Base-by-base conservation (phyloP, 2,113 vertebrate genomes). In the Sisor rabdophorus region DNA sequence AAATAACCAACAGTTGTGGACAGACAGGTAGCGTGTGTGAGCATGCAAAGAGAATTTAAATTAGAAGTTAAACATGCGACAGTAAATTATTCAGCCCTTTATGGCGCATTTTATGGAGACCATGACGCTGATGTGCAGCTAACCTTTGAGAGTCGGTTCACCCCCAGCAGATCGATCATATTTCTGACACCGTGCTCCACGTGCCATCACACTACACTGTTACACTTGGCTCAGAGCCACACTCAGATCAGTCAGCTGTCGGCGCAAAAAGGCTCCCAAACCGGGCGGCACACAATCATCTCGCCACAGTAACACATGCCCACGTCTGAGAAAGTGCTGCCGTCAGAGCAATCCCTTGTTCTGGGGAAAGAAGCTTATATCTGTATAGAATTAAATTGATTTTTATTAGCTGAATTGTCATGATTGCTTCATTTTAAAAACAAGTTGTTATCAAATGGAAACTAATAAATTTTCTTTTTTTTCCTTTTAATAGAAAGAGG, bases 171-270 rank as follows among this genome's bases (percentile, higher is more conserved):
- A 82, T 71, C 54, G 64, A 82, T 79, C 77, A 82, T 76, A 73
- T 78, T 65, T 79, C 77, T 68, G 72, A 71, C 77, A 64, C 67
- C 13, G 47, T 22, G 77, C 68, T 76, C 68, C 77, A 82, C 72
- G 61, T 78, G 80, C 67, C 67, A 78, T 60, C 65, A 75, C 76
- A 64, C 48, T 78, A 73, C 76, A 82, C 53, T 75, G 80, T 75
- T 82, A 82, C 80, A 76, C 76, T 79, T 82, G 80, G 80, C 67
- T 50, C 24, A 22, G 32, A 22, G 80, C 80, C 80, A 79, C 22
- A 44, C 4, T 30, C 17, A 22, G 61, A 82, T 75, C 77, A 71
- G 63, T 70, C 59, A 79, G 80, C 53, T 60, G 52, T 63, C 73
- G 59, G 56, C 60, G 32, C 52, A 30, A 73, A 75, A 72, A 78